phyloP scores from a whole-genome alignment of 64 coral and sea anemone genomes.

The Pachyseris speciosa region DNA sequence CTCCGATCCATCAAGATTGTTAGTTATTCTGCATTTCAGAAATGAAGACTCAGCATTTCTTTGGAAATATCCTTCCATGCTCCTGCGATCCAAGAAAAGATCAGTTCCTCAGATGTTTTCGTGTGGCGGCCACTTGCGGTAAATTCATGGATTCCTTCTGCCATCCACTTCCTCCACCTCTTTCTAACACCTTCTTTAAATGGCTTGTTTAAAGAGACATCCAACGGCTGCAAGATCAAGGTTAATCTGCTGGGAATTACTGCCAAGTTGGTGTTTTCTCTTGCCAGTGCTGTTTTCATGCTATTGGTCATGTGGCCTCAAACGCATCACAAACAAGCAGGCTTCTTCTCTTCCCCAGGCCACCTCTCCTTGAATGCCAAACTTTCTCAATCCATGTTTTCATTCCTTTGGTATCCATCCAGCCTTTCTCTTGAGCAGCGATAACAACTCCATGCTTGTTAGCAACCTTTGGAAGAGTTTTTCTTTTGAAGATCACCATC shows the following conservation, averaged over 20 bases:
- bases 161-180: neutral
- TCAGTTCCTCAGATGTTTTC: constrained; percentile 9
- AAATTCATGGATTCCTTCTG: neutral
- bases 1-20: too few relatives aligned
- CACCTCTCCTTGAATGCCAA: neutral
- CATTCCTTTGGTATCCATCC: constrained; percentile 24
- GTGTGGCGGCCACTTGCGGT: too few relatives aligned
- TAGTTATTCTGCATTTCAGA: too few relatives aligned
- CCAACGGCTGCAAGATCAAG: constrained; percentile 52
- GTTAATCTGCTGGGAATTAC: constrained; percentile 35
- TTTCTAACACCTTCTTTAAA: constrained; percentile 22
- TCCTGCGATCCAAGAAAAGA: constrained; percentile 1
- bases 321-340: constrained; percentile 42
- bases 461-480: constrained; percentile 30
- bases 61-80: neutral
- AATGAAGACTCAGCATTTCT: neutral
- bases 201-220: constrained; percentile 28
- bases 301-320: constrained; percentile 44
- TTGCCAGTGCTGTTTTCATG: neutral
- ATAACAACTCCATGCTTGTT: constrained; percentile 52
- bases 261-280: constrained; percentile 9
- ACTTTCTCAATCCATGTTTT: constrained; percentile 12
- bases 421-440: constrained; percentile 19
- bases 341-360: constrained; percentile 20
- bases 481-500: constrained; percentile 47